Base-by-base conservation (phyloP, 2,888 invertebrate genomes). In the Oxyscelio sp. region DNA sequence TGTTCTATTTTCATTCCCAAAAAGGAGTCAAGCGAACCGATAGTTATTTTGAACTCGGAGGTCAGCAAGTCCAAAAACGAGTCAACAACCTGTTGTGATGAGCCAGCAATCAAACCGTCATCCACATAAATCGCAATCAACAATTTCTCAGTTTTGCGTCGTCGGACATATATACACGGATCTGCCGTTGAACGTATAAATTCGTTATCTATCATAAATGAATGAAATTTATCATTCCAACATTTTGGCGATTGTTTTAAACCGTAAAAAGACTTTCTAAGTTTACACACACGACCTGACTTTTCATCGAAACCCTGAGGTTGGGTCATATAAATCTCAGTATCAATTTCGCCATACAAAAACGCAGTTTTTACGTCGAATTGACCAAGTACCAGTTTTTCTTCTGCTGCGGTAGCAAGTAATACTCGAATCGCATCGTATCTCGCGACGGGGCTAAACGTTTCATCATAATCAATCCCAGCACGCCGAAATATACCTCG, bases 321-420 rank as follows among this genome's bases (percentile, higher is more conserved):
- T 50, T 65, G 63, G n/a, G 24, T 50, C 48, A 65, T 65, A 17
- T 48, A 65, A 0, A 65, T 50, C 22, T 50, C 21, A 2, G 34
- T 11, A 13, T 66, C 52, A 13, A 65, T 52, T 0, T 66, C 22
- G 22, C 50, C 65, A n/a, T 50, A 50, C 15, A 66, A 6, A 38
- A 66, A 66, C 38, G n/a, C n/a, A n/a, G n/a, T n/a, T n/a, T n/a
- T 66, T 17, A 66, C 52, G 19, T 66, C 66, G 17, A 66, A 66
- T 24, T 66, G 24, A 8, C 40, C 17, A 3, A 65, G n/a, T 0
- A 65, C 15, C 5, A 66, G 11, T 22, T 52, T 19, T 65, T 66
- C 66, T 24, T 24, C 34, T 13, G 15, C 66, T 52, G 52, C 66
- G 21, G 9, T 40, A 5, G 54, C 68, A 24, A 68, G 21, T 4